Evolutionary conservation across 2,113 vertebrate species (phyloP).

Genomic region (Bubalus kerabau): DNA sequence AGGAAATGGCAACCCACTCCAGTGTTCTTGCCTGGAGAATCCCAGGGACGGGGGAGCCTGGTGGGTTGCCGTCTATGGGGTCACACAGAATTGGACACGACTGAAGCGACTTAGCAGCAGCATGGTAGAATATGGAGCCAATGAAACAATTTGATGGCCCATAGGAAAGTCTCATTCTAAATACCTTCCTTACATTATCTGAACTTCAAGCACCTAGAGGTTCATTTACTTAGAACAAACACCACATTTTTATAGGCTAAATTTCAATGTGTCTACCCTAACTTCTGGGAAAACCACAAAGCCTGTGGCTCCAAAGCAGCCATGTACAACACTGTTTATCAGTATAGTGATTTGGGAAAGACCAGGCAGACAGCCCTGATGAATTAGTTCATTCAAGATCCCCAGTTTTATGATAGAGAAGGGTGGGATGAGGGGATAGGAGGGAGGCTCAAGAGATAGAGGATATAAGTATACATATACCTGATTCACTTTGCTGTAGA

Average conservation of each 20-base stretch:
- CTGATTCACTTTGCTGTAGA: background rate
- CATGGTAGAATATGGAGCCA: background rate
- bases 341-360: background rate
- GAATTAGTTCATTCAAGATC: background rate
- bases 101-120: no score
- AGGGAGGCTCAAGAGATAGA: background rate
- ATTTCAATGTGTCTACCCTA: background rate
- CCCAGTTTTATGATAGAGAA: background rate
- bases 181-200: background rate
- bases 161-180: background rate
- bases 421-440: background rate
- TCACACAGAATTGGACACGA: no score
- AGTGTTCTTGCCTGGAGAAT: no score
- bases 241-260: background rate
- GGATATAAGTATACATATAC: background rate
- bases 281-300: background rate
- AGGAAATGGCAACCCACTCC: no score
- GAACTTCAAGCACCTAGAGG: background rate
- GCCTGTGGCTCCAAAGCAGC: background rate
- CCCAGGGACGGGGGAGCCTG: no score
- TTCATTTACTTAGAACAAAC: background rate
- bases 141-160: background rate
- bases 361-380: background rate
- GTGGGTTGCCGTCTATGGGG: no score
- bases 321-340: background rate